These are phyloP conservation scores for Formicarius rufipectus DNA, from an alignment of 2,113 vertebrate genomes.

Conservation along the genomic window DNA sequence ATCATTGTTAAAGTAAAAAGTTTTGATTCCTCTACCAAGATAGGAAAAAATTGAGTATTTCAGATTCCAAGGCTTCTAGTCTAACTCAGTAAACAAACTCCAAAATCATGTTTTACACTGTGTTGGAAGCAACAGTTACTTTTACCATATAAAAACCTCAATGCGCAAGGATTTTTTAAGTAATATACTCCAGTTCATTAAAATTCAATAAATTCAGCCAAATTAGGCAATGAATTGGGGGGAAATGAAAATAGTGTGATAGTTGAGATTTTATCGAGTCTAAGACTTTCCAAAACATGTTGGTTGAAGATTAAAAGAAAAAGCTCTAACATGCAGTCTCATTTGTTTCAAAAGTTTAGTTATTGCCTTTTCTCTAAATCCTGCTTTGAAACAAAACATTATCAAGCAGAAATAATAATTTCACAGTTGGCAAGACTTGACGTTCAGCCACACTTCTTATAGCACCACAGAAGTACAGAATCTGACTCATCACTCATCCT, in stretches of 20 bases:
- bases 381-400: conserved; percentile 29
- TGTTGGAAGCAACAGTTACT: background rate
- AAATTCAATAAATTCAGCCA: background rate
- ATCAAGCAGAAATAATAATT: conserved; percentile 64
- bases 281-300: background rate
- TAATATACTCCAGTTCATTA: background rate
- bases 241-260: background rate
- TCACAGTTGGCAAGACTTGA: conserved; percentile 59
- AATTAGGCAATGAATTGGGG: background rate
- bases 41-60: background rate
- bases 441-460: background rate
- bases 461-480: background rate
- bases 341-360: conserved; percentile 26
- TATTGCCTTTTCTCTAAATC: conserved; percentile 32
- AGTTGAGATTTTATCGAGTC: background rate
- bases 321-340: background rate
- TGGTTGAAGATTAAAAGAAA: conserved; percentile 33
- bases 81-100: background rate
- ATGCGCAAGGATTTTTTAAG: background rate
- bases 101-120: background rate
- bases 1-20: background rate
- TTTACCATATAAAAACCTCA: background rate
- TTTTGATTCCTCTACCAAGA: background rate
- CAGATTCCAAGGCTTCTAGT: background rate
- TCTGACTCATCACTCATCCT: background rate